Base-by-base conservation (phyloP, 2,113 vertebrate species). In the Xiphophorus maculatus region DNA sequence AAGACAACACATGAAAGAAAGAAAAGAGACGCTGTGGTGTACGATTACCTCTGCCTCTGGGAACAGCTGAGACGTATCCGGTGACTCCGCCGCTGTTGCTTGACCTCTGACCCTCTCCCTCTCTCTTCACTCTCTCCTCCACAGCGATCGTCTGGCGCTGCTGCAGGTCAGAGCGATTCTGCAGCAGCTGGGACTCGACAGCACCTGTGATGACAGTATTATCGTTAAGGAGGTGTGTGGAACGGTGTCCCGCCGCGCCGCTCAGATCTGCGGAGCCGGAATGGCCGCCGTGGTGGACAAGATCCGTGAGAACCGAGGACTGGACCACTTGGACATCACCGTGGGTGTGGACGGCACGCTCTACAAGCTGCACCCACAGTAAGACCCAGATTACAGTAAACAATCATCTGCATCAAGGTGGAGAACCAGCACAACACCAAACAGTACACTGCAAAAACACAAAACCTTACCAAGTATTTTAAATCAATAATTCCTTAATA, bases 331-430 rank as follows among this genome's bases (percentile, higher is more conserved):
- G 91, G 95, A 97, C 3, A 89, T 98, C 74, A 98, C 97, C 0
- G 98, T 99, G 82, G 98, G 97, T 7, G 97, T 99, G 66, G 97
- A 99, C 28, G 97, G 98, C 40, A 99, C 98, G 0, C 96, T 99
- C 12, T 99, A 99, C 95, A 99, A 99, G 86, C 96, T 99, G 58
- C 98, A 99, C 80, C 98, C 98, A 11, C 97, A 99, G 98, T 99
- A 90, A 94, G 95, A 87, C 14, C 5, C 33, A 1, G 29, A 25
- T 66, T 11, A 5, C 13, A n/a, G 44, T 17, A 5, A 48, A 19
- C 17, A 17, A 48, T 17, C 5, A 17, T 1, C 15, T 48, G 1
- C 44, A 48, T 48, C 4, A 19, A 48, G 29, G 35, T 58, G 22
- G 25, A 10, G 51, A 25, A n/a, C 51, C 19, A 48, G 44, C 44